These are phyloP conservation scores for Albula glossodonta DNA, from an alignment of 2,113 vertebrate genomes.

Conservation along the genomic window DNA sequence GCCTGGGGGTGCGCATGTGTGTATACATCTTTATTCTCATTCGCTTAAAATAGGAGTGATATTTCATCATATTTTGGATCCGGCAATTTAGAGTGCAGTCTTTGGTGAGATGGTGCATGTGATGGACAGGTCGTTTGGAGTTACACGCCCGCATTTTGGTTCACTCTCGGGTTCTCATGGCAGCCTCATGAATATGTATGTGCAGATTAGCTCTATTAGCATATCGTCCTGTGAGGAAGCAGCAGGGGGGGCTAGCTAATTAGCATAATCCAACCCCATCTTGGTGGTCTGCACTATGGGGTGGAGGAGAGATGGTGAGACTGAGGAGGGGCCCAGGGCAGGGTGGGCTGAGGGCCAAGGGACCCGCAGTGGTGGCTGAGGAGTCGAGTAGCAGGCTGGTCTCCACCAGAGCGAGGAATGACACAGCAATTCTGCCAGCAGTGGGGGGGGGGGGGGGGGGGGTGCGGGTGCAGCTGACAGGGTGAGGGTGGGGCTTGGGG, in stretches of 20 bases:
- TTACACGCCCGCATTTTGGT: conserved; percentile 9
- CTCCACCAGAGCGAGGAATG: neutral
- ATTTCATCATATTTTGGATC: neutral
- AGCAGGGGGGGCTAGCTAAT: neutral
- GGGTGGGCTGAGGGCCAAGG: neutral
- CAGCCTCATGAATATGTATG: conserved; percentile 38
- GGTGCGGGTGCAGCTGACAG: neutral
- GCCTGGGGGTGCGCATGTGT: too few species aligned
- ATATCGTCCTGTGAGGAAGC: neutral
- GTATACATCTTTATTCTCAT: too few species aligned
- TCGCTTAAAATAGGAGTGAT: neutral
- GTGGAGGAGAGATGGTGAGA: neutral
- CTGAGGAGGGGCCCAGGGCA: neutral
- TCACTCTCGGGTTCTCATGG: neutral
- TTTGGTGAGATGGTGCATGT: neutral
- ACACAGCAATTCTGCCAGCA: neutral
- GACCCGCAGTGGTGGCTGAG: neutral
- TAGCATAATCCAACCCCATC: neutral
- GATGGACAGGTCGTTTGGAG: conserved; percentile 27
- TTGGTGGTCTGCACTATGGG: neutral
- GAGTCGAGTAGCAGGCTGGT: neutral
- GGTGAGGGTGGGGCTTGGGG: neutral
- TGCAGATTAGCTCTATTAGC: neutral
- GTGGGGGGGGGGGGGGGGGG: too few species aligned
- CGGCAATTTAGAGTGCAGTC: neutral